Evolutionary conservation across 1,140 invertebrate genomes (phyloP).

Genomic region (Eueides isabella): DNA sequence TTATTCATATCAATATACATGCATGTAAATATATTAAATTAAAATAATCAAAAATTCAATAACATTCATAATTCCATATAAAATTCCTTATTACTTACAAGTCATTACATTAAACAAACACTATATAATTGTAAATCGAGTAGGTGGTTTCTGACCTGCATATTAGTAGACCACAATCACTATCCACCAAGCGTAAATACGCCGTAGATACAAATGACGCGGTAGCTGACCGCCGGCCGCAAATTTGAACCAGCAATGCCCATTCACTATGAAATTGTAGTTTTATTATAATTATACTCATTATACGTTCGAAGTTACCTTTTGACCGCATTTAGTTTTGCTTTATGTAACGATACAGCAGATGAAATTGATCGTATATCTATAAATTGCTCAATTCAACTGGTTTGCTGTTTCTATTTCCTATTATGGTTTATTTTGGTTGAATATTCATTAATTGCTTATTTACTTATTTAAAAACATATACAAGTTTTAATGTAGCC

Average conservation of each 20-base stretch:
- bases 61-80: neutral
- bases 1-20: no score
- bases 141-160: slow-evolving; percentile 14
- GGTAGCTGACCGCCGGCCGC: slow-evolving; percentile 17
- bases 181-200: slow-evolving; percentile 27
- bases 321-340: slow-evolving; percentile 10
- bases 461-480: neutral
- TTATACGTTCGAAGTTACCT: neutral
- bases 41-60: neutral
- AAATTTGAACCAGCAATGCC: slow-evolving; percentile 33
- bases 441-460: neutral
- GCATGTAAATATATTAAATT: no score
- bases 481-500: no score
- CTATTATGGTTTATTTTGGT: neutral
- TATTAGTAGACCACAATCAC: slow-evolving; percentile 35
- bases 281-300: slow-evolving; percentile 13
- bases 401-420: neutral
- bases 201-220: slow-evolving; percentile 30
- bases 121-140: slow-evolving; percentile 5
- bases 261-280: slow-evolving; percentile 19
- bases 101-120: neutral
- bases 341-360: neutral
- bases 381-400: neutral
- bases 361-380: neutral
- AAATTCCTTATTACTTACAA: neutral